These are phyloP conservation scores for Entomyzon cyanotis DNA, from an alignment of 2,113 vertebrate species.

Conservation along the genomic window DNA sequence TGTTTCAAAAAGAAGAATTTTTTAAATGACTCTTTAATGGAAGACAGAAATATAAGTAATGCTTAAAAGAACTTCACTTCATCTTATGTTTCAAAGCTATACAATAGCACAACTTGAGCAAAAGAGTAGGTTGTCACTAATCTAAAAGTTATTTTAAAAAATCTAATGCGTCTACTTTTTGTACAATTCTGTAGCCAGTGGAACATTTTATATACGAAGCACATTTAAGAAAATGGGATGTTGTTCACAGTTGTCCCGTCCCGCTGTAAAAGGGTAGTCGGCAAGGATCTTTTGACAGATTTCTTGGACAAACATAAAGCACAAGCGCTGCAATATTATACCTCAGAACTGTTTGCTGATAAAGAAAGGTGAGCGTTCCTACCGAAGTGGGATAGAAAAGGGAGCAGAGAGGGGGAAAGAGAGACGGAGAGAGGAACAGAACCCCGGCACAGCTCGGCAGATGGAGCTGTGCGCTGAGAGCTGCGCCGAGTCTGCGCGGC, in stretches of 20 bases:
- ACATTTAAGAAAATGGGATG: constrained; percentile 8
- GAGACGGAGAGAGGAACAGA: too few species aligned
- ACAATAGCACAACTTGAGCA: background rate
- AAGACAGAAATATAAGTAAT: background rate
- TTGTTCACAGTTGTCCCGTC: background rate
- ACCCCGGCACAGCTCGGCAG: too few species aligned
- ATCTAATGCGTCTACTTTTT: background rate
- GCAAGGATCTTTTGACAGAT: too few species aligned
- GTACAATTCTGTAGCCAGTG: background rate
- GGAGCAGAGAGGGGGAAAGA: too few species aligned
- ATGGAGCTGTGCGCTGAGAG: too few species aligned
- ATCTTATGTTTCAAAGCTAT: background rate
- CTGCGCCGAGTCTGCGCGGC: too few species aligned
- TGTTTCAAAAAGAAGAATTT: background rate
- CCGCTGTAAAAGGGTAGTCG: too few species aligned
- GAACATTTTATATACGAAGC: background rate
- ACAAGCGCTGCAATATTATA: too few species aligned
- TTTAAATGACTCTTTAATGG: background rate
- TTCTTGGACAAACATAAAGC: too few species aligned
- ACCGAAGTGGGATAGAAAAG: too few species aligned
- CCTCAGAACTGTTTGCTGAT: too few species aligned
- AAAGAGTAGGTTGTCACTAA: background rate
- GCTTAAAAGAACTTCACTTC: background rate
- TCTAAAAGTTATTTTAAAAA: background rate
- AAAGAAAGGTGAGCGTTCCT: too few species aligned